Base-by-base conservation (phyloP, 30 jellyfish, hydroid and myxozoan genomes). In the Turritopsis rubra region DNA sequence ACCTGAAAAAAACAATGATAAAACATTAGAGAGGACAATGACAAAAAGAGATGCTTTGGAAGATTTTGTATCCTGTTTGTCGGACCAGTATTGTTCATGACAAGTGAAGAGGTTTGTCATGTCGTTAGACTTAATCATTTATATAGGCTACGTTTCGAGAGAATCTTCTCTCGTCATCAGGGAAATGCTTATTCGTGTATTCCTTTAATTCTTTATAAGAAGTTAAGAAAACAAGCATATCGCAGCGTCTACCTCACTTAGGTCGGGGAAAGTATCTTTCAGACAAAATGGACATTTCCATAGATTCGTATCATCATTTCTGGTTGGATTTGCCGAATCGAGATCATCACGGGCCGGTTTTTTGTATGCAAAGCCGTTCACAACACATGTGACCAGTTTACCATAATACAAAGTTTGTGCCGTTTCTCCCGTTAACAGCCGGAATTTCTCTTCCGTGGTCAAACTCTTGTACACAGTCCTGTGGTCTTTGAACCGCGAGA, bases 201-300 rank as follows among this genome's bases (percentile, higher is more conserved):
- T n/a, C n/a, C n/a, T n/a, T n/a, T n/a, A n/a, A n/a, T n/a, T n/a
- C n/a, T n/a, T n/a, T n/a, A n/a, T n/a, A n/a, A 66, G 17, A 22
- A 68, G 31, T 22, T 5, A 68, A 74, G 54, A 18, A 27, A n/a
- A n/a, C n/a, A n/a, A n/a, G n/a, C 60, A 13, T 41, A 41, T 3
- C 13, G 60, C 5, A 41, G 60, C 65, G 54, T 84, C 8, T 85
- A 92, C 98, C 95, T 92, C 98, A 66, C 98, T 92, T 26, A 92
- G 90, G 78, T 92, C 98, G 21, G 95, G 96, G 79, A 91, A 92
- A 76, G 83, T 87, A 72, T 87, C 98, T 74, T 83, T 79, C 29
- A 88, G 87, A 79, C 98, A 92, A 75, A 92, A 87, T 8, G 98
- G 98, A 65, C 98, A 92, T 81, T 85, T 91, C 98, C 98, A 92